Evolutionary conservation across 2,888 invertebrate species (phyloP).

Genomic region (Sarcophaga subvicina): DNA sequence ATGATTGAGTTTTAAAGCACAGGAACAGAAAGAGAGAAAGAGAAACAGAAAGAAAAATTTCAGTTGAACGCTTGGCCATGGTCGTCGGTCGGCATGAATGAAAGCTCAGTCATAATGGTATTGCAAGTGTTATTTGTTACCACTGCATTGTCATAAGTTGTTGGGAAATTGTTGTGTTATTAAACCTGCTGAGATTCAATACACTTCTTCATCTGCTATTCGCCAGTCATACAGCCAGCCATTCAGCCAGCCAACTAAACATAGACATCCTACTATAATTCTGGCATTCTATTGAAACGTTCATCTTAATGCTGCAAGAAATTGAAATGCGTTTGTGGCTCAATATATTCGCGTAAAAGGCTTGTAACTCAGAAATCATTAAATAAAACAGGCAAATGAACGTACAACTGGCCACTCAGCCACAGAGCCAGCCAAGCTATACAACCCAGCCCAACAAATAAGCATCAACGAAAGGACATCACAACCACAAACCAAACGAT

Average conservation of each 20-base stretch:
- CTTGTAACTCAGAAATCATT: constrained; percentile 80
- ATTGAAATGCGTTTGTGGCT: constrained; percentile 70
- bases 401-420: not conserved
- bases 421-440: constrained; percentile 42
- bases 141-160: constrained; percentile 78
- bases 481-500: constrained; percentile 31
- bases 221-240: constrained; percentile 6
- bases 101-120: constrained; percentile 67
- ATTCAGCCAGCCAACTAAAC: constrained; percentile 8
- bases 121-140: constrained; percentile 70
- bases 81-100: constrained; percentile 67
- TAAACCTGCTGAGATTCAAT: constrained; percentile 78
- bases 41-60: constrained; percentile 27
- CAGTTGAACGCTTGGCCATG: constrained; percentile 16
- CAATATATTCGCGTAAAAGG: constrained; percentile 65
- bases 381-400: constrained; percentile 72
- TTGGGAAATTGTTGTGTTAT: constrained; percentile 79
- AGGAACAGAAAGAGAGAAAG: too few relatives aligned
- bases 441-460: constrained; percentile 27
- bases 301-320: constrained; percentile 55
- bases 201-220: constrained; percentile 57
- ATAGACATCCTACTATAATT: not conserved
- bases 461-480: constrained; percentile 39
- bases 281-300: constrained; percentile 29
- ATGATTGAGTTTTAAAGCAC: constrained; percentile 64